Percentiles rank a stretch among this genome's conserved stretches.
These are phyloP conservation scores for Drosophila tsacasi DNA, from an alignment of 1,140 invertebrate genomes.

Conservation along the genomic window DNA sequence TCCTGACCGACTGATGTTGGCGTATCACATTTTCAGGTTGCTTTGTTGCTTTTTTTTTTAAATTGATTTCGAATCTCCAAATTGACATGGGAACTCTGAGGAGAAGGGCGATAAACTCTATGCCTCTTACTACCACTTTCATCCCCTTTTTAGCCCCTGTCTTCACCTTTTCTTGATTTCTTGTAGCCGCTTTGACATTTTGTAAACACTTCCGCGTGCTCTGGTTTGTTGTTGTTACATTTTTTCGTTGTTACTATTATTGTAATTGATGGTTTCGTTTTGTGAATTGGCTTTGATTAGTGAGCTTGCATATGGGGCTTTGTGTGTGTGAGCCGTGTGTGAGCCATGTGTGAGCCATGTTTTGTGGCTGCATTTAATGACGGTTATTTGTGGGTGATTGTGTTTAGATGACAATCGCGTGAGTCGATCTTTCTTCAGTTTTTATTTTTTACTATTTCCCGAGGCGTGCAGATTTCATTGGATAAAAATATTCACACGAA, in stretches of 20 bases:
- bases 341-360: slow-evolving; percentile 23
- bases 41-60: slow-evolving; percentile 19
- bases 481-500: slow-evolving; percentile 47
- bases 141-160: slow-evolving; percentile 18
- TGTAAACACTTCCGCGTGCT: slow-evolving; percentile 78
- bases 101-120: slow-evolving; percentile 43
- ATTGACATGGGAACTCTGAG: slow-evolving; percentile 75
- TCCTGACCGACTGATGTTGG: too few species aligned
- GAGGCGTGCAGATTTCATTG: slow-evolving; percentile 25
- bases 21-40: slow-evolving; percentile 55
- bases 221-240: slow-evolving; percentile 44
- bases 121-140: slow-evolving; percentile 9
- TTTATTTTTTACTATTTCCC: neutral
- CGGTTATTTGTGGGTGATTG: slow-evolving; percentile 71
- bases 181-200: slow-evolving; percentile 67
- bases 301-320: slow-evolving; percentile 1
- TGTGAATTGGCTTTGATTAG: slow-evolving; percentile 54
- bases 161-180: slow-evolving; percentile 23
- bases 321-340: slow-evolving; percentile 9
- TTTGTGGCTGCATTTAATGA: slow-evolving; percentile 70
- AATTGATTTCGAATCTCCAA: slow-evolving; percentile 65
- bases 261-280: slow-evolving; percentile 77
- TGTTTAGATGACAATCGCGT: slow-evolving; percentile 49
- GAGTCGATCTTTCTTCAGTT: slow-evolving; percentile 24
- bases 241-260: slow-evolving; percentile 39